phyloP scores from a whole-genome alignment of 2,888 invertebrate species.

The Sphaerolaimus hirsutus region DNA sequence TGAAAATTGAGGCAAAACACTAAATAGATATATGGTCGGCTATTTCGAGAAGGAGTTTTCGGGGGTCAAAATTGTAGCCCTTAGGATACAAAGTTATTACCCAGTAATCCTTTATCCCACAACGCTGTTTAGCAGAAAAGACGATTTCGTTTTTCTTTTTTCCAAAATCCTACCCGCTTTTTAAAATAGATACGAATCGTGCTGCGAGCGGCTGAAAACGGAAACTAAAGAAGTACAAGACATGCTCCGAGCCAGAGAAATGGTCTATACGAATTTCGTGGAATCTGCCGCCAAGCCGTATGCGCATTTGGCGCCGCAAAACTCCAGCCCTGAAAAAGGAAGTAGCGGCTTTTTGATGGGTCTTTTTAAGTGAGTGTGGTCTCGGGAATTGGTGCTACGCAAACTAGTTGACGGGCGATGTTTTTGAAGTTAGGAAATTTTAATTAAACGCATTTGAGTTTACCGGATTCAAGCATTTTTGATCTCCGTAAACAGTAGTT shows the following conservation, averaged over 20 bases:
- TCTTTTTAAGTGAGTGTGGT: too few relatives aligned
- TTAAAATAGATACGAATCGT: conserved; percentile 5
- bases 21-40: neutral
- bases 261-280: conserved; percentile 5
- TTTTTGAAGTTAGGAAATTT: too few relatives aligned
- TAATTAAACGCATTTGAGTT: too few relatives aligned
- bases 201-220: conserved; percentile 3
- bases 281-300: conserved; percentile 2
- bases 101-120: neutral
- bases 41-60: neutral
- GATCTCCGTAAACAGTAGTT: too few relatives aligned
- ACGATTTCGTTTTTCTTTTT: neutral
- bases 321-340: too few relatives aligned
- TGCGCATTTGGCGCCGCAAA: too few relatives aligned
- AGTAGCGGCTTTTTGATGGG: too few relatives aligned
- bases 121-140: neutral
- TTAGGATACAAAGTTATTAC: neutral
- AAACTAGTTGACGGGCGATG: too few relatives aligned
- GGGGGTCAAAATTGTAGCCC: neutral
- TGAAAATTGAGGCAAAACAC: too few relatives aligned
- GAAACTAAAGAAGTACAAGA: conserved; percentile 7
- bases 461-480: too few relatives aligned
- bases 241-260: conserved; percentile 4
- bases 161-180: too few relatives aligned
- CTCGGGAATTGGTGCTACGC: too few relatives aligned